These are phyloP conservation scores for Boleophthalmus pectinirostris DNA, from an alignment of 2,113 vertebrate genomes.

Conservation along the genomic window DNA sequence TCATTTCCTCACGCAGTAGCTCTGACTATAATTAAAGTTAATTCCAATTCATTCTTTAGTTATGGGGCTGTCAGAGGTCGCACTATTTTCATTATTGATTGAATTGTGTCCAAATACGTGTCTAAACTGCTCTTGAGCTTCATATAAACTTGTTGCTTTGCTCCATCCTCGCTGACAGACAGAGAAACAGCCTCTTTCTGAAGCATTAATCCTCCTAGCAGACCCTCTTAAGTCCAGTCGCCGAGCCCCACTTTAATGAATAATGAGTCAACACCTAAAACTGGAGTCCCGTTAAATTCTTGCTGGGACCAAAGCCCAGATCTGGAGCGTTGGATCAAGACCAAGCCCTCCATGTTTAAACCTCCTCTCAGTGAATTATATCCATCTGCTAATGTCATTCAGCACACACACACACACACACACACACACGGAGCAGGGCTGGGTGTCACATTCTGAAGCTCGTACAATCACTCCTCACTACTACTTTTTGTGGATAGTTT, in stretches of 20 bases:
- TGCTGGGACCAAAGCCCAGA: conserved; percentile 28
- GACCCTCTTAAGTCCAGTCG: conserved; percentile 16
- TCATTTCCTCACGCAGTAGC: conserved; percentile 14
- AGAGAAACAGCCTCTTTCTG: conserved; percentile 2
- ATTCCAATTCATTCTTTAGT: not conserved
- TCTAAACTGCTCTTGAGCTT: not conserved
- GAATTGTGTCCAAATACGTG: not conserved
- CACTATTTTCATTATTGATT: not conserved
- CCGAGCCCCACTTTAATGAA: conserved; percentile 36
- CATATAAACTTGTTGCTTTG: conserved; percentile 9
- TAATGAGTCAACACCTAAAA: conserved; percentile 45
- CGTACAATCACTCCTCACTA: conserved; percentile 33
- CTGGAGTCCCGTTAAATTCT: conserved; percentile 38
- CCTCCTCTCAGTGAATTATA: conserved; percentile 47
- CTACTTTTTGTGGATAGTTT: not conserved
- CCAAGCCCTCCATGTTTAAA: conserved; percentile 34
- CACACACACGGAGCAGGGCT: conserved; percentile 35
- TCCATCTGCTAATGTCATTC: conserved; percentile 61
- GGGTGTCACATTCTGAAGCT: conserved; percentile 61
- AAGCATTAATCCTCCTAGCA: conserved; percentile 27
- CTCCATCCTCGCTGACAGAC: not conserved
- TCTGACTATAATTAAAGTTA: conserved; percentile 10
- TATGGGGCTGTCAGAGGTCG: not conserved
- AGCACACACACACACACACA: conserved; percentile 11
- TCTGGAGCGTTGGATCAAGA: conserved; percentile 28